Evolutionary conservation across 1,140 invertebrate species (phyloP), one percentile per base, ranked within the genome.

Genomic region (Cydia fagiglandana): DNA sequence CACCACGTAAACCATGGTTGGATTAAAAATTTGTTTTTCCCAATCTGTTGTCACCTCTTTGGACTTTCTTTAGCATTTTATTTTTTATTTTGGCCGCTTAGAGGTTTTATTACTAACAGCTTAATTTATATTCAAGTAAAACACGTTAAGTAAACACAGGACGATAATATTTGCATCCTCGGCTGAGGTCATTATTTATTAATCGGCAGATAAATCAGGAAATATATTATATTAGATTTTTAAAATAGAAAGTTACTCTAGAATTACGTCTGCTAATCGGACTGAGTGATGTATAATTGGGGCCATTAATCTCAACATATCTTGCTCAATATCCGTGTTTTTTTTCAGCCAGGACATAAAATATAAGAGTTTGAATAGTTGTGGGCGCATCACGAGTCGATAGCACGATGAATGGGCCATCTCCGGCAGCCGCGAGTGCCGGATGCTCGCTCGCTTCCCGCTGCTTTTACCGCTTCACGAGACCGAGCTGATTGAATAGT

Each of bases 251-350:
- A 56, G 2, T 17, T 17, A 17, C 53, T 15, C 53, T 15, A 0
- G 79, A 81, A 87, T 84, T 78, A 77, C 75, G 79, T 78, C 56
- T 78, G 81, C 79, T 82, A 84, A 86, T 85, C 53, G 15, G 7
- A 56, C n/a, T 1, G 6, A 56, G 4, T n/a, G 15, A 56, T 15
- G 4, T 15, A 47, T 47, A 56, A 17, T 56, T 56, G n/a, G 15
- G 4, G 20, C n/a, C 15, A 20, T 17, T 17, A 0, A 2, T 50
- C 47, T 17, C 2, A 68, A 68, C 30, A 34, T 68, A 68, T 68
- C 30, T 68, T 68, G 28, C 4, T n/a, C 64, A 68, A 73, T 73
- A 30, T 74, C 73, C 73, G 15, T 73, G 61, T 75, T 45, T 7
- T 41, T 75, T 45, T 41, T 41, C 9, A 24, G 47, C 50, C 41